Conservation (phyloP, 2,113 vertebrate species). For the Callocephalon fimbriatum region DNA sequence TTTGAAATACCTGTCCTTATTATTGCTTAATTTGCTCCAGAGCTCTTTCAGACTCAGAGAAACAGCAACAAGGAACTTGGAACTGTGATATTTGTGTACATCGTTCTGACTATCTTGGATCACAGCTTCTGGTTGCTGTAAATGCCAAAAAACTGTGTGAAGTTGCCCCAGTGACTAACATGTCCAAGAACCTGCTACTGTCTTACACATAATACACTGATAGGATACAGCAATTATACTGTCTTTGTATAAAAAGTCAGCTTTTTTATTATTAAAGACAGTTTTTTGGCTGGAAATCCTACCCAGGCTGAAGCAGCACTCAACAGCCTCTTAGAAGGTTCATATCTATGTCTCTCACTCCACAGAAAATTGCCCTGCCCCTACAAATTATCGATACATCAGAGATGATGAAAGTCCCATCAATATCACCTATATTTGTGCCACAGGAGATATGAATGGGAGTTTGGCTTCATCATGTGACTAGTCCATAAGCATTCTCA, state of each 20-base stretch:
- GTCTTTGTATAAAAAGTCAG: not conserved
- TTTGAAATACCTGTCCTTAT: not conserved
- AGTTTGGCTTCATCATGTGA: not conserved
- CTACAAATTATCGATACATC: too few species aligned
- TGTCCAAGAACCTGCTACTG: not conserved
- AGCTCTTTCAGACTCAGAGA: not conserved
- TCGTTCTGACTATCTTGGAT: not conserved
- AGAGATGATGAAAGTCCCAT: not conserved
- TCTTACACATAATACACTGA: not conserved
- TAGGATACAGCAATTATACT: not conserved
- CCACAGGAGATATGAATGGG: not conserved
- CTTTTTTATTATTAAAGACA: not conserved
- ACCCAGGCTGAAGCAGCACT: not conserved
- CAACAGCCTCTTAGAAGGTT: not conserved
- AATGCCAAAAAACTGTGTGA: not conserved
- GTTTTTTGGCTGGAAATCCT: not conserved
- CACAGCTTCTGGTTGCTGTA: not conserved
- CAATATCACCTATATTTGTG: not conserved
- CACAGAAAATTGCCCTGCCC: not conserved
- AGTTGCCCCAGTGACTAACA: not conserved
- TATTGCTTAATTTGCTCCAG: not conserved
- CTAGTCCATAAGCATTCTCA: not conserved
- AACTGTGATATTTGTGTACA: not conserved
- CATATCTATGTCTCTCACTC: not conserved
- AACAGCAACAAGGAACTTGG: not conserved